Base-by-base conservation (phyloP, 2,797 vertebrate genomes). In the Pampus argenteus region DNA sequence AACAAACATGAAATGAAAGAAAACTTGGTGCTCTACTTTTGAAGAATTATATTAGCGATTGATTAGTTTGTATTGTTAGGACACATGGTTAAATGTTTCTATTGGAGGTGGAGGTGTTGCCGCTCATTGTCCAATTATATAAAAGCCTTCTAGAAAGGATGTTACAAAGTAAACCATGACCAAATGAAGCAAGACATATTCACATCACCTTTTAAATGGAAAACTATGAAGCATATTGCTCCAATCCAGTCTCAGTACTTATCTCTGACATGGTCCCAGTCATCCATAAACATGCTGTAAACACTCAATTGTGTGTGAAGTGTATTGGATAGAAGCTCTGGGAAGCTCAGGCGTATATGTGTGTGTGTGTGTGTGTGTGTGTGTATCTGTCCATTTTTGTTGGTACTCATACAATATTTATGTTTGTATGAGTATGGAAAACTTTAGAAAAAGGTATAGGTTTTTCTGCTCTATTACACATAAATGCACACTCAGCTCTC, bases 101-200 rank as follows among this genome's bases (percentile, higher is more conserved):
- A 8, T 47, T 59, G 52, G 6, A 44, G 40, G 40, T 34, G 44
- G 78, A 73, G 71, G 57, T 56, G 61, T 26, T 74, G 34, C 54
- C 14, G 13, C 36, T 57, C 38, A 66, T 54, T 52, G n/a, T n/a
- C 29, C 51, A 42, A 18, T 71, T 71, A 79, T 60, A 73, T 72
- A 61, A 81, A 82, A 73, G 42, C 57, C 61, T 65, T n/a, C 6
- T 45, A 61, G 44, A 82, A 72, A 67, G 3, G 48, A 70, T 77
- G 66, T 68, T 64, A 69, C 51, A 71, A 81, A 86, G 86, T 74
- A 70, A 82, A 50, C 74, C 68, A 63, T n/a, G 47, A 85, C 86
- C 68, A 83, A 82, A 78, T 78, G 66, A 75, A 74, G 50, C 18
- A 2, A 81, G 66, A 71, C 66, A 64, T 75, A 82, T 81, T 81